Evolutionary conservation across 2,113 vertebrate genomes (phyloP).

Genomic region (Heteronetta atricapilla): DNA sequence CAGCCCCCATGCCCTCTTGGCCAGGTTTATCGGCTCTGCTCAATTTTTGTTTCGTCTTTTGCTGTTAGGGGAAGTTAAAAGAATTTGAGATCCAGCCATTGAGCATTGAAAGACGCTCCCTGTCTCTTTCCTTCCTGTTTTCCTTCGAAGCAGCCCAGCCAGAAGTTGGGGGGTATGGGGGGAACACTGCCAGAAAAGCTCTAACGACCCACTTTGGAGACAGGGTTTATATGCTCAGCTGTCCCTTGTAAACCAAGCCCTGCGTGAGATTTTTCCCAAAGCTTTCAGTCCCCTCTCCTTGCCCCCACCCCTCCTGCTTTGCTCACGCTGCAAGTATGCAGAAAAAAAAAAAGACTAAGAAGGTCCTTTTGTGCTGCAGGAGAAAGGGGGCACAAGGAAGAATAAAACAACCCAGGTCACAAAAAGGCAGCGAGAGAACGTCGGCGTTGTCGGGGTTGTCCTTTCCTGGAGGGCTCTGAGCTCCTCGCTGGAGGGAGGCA

Average conservation of each 20-base stretch:
- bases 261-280: slow-evolving; percentile 78
- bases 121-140: slow-evolving; percentile 35
- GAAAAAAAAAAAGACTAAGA: slow-evolving; percentile 64
- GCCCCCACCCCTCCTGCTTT: slow-evolving; percentile 59
- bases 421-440: background rate
- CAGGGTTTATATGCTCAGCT: slow-evolving; percentile 78
- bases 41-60: background rate
- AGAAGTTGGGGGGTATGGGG: slow-evolving; percentile 15
- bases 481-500: background rate
- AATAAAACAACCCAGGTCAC: background rate
- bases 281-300: slow-evolving; percentile 49
- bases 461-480: background rate
- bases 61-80: background rate
- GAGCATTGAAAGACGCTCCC: background rate
- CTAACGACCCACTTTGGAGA: slow-evolving; percentile 74
- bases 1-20: background rate
- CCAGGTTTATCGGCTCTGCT: background rate
- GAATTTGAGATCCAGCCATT: slow-evolving; percentile 9
- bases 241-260: slow-evolving; percentile 84
- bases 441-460: fast-evolving
- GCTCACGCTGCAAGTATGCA: slow-evolving; percentile 76
- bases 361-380: slow-evolving; percentile 68
- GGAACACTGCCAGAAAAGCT: slow-evolving; percentile 71
- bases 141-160: slow-evolving; percentile 58
- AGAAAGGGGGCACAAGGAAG: slow-evolving; percentile 29